Conservation (phyloP, 1,140 invertebrate genomes). For the Tyrophagus putrescentiae region DNA sequence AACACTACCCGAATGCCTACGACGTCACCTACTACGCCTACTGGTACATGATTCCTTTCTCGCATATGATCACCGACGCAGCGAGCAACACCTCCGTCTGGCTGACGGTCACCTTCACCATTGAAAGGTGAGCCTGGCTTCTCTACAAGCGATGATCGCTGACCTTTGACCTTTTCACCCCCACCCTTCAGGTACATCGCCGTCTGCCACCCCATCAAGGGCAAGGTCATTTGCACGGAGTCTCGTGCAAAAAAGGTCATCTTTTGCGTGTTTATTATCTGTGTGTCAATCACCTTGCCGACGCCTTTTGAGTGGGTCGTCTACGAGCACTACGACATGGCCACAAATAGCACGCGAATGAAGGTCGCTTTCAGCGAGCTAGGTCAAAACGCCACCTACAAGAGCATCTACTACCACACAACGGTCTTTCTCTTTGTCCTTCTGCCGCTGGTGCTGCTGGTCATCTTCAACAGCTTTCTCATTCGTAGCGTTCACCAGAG, state of each 20-base stretch:
- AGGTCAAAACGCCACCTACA: slow-evolving; percentile 42
- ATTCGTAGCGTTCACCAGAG: slow-evolving; percentile 48
- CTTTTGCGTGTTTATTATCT: slow-evolving; percentile 44
- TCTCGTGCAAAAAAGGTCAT: slow-evolving; percentile 41
- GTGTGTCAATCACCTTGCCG: slow-evolving; percentile 45
- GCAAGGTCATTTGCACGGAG: slow-evolving; percentile 52
- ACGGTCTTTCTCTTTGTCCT: slow-evolving; percentile 49
- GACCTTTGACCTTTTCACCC: not conserved
- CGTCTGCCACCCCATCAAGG: slow-evolving; percentile 56
- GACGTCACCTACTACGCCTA: slow-evolving; percentile 37
- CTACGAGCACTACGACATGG: slow-evolving; percentile 27
- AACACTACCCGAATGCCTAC: slow-evolving; percentile 43
- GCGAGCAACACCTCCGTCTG: slow-evolving; percentile 54
- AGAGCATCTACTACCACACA: slow-evolving; percentile 48
- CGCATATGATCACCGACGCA: slow-evolving; percentile 46
- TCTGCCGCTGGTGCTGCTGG: slow-evolving; percentile 47
- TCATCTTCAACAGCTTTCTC: slow-evolving; percentile 55
- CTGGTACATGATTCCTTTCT: slow-evolving; percentile 40
- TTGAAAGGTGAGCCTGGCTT: slow-evolving; percentile 40
- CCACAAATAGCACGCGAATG: slow-evolving; percentile 23
- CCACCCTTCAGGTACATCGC: slow-evolving; percentile 44
- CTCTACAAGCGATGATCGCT: not conserved
- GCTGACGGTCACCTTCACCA: slow-evolving; percentile 59
- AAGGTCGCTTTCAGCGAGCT: slow-evolving; percentile 29
- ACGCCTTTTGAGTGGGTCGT: slow-evolving; percentile 48